phyloP scores from a whole-genome alignment of 1,140 invertebrate species.

The Aradophagus sp. region DNA sequence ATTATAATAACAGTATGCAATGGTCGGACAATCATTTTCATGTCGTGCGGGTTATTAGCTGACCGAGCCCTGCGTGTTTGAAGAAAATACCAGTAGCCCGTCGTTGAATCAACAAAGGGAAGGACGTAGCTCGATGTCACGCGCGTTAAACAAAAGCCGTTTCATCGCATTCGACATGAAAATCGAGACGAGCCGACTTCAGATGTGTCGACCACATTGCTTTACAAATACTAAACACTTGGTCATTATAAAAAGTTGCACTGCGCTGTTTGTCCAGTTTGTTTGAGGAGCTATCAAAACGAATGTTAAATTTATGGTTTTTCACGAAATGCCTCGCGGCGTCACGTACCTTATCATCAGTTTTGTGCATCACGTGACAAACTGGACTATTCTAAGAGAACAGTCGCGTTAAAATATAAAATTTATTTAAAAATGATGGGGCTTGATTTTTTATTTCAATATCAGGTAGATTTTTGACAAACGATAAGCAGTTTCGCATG shows the following conservation, averaged over 20 bases:
- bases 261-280: constrained; percentile 23
- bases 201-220: constrained; percentile 32
- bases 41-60: constrained; percentile 48
- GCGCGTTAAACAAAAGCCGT: constrained; percentile 54
- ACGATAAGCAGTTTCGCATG: too few relatives aligned
- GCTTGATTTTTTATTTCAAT: too few relatives aligned
- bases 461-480: too few relatives aligned
- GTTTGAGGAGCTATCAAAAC: constrained; percentile 39
- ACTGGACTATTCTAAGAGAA: too few relatives aligned
- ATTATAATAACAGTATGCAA: constrained; percentile 24
- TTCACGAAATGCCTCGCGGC: too few relatives aligned
- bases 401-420: too few relatives aligned
- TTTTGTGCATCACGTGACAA: too few relatives aligned
- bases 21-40: constrained; percentile 25
- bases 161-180: constrained; percentile 52
- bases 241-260: constrained; percentile 19
- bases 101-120: constrained; percentile 51
- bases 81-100: constrained; percentile 50
- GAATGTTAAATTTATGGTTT: constrained; percentile 33
- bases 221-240: constrained; percentile 45
- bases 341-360: too few relatives aligned
- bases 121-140: constrained; percentile 44
- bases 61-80: constrained; percentile 42
- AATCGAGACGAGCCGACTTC: constrained; percentile 46
- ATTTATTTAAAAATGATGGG: too few relatives aligned